phyloP scores from a whole-genome alignment of 2,797 vertebrate species.

The Anolis apletophallus region DNA sequence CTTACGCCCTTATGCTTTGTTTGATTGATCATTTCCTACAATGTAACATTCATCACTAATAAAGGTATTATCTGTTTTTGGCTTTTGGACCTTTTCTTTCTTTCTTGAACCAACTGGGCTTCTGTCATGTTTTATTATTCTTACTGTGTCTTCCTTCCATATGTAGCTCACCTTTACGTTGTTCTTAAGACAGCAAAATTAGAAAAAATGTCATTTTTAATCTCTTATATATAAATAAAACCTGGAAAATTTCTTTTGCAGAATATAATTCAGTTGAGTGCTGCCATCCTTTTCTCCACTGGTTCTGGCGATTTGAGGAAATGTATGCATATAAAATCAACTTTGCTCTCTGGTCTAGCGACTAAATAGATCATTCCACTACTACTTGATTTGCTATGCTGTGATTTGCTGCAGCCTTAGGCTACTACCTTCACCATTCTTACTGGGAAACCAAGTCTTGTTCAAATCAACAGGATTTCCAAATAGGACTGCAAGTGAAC shows the following conservation, averaged over 20 bases:
- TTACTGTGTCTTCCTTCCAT: neutral
- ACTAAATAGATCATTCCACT: conserved; percentile 49
- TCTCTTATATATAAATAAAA: conserved; percentile 10
- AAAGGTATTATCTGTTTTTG: neutral
- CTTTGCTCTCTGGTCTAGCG: conserved; percentile 10
- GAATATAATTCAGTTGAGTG: conserved; percentile 15
- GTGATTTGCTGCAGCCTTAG: neutral
- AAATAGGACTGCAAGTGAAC: neutral
- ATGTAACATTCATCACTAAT: neutral
- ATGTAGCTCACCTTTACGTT: neutral
- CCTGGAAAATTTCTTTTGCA: conserved; percentile 11
- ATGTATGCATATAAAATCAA: neutral
- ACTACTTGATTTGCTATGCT: conserved; percentile 54
- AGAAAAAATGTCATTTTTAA: conserved; percentile 10
- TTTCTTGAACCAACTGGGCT: neutral
- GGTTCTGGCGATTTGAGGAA: conserved; percentile 21
- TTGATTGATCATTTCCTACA: neutral
- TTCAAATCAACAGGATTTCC: neutral
- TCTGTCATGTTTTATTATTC: conserved; percentile 14
- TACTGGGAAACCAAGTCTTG: neutral
- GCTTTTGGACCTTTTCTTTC: neutral
- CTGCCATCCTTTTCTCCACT: conserved; percentile 6
- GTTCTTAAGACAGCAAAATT: conserved; percentile 5
- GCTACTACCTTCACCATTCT: neutral
- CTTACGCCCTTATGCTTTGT: too few species aligned